Conservation (phyloP, 1,140 invertebrate species). For the Eurosta solidaginis region DNA sequence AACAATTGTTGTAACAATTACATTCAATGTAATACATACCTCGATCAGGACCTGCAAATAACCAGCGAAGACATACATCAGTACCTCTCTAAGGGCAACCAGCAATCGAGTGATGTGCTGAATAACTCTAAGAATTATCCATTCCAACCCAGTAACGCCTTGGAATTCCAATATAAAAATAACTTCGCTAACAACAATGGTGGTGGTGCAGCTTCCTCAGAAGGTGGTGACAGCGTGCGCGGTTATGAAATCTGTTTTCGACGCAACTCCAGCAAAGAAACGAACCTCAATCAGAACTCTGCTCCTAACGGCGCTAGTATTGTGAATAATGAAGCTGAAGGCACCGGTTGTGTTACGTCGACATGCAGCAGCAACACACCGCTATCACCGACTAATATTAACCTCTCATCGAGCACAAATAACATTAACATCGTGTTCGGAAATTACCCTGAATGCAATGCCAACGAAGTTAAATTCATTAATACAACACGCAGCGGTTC, state of each 20-base stretch:
- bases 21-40: constrained; percentile 55
- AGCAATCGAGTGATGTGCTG: constrained; percentile 43
- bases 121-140: constrained; percentile 58
- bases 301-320: not conserved
- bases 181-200: constrained; percentile 54
- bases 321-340: not conserved
- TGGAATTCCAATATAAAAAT: constrained; percentile 58
- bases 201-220: constrained; percentile 44
- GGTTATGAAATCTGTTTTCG: constrained; percentile 43
- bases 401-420: constrained; percentile 56
- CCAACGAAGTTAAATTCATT: constrained; percentile 58
- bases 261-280: constrained; percentile 48
- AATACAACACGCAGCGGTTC: constrained; percentile 39
- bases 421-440: constrained; percentile 57
- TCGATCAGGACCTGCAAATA: constrained; percentile 57
- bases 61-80: constrained; percentile 58
- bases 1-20: constrained; percentile 59
- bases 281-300: constrained; percentile 52
- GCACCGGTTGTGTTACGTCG: not conserved
- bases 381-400: constrained; percentile 55
- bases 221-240: constrained; percentile 50
- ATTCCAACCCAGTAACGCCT: constrained; percentile 54
- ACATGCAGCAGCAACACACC: constrained; percentile 32
- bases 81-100: constrained; percentile 54
- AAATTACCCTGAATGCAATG: constrained; percentile 37